These are phyloP conservation scores for Cydia amplana DNA, from an alignment of 1,140 invertebrate species.

Conservation along the genomic window DNA sequence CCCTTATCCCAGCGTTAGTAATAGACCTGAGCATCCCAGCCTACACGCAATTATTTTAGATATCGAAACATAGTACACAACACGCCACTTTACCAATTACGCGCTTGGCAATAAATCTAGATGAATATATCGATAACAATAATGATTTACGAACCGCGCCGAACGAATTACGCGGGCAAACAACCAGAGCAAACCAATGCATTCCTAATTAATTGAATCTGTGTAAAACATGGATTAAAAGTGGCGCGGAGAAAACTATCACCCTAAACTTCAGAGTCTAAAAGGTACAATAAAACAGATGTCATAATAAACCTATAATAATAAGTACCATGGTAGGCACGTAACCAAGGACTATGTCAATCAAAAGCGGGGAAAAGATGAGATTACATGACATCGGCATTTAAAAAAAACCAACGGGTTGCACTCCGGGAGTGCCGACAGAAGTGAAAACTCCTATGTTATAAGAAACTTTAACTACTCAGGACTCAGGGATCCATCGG, in stretches of 20 bases:
- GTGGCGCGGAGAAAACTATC: background rate
- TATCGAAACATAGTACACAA: conserved; percentile 29
- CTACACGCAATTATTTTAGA: background rate
- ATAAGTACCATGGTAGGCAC: too few relatives aligned
- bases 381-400: too few relatives aligned
- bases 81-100: conserved; percentile 33
- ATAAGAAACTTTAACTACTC: too few relatives aligned
- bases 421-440: too few relatives aligned
- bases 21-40: background rate
- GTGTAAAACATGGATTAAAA: conserved; percentile 46
- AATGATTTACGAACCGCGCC: conserved; percentile 37
- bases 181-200: conserved; percentile 35
- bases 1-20: too few relatives aligned
- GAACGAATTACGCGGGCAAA: conserved; percentile 41
- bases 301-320: background rate
- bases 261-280: too few relatives aligned
- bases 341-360: too few relatives aligned
- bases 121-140: conserved; percentile 57
- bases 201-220: conserved; percentile 52
- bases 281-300: background rate
- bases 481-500: too few relatives aligned
- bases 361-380: too few relatives aligned
- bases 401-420: too few relatives aligned
- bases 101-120: conserved; percentile 51
- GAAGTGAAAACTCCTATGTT: too few relatives aligned